These are phyloP conservation scores for Pristionchus arcanus DNA, from an alignment of 2,888 invertebrate genomes.

Conservation along the genomic window DNA sequence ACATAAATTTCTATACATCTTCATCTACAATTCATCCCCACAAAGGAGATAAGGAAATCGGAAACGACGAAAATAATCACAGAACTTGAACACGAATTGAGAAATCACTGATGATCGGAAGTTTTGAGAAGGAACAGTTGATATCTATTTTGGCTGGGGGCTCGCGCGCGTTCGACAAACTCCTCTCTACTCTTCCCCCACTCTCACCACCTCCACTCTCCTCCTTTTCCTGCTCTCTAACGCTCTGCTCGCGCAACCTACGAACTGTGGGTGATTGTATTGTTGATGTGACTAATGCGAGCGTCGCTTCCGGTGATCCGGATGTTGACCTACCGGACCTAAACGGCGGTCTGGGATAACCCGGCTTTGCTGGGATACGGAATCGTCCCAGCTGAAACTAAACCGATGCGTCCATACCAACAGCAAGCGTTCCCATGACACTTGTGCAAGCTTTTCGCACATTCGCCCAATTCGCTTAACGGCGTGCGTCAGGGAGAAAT, in stretches of 20 bases:
- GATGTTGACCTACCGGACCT: conserved; percentile 16
- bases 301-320: conserved; percentile 20
- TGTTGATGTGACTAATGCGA: neutral
- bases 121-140: conserved; percentile 7
- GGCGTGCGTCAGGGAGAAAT: neutral
- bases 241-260: neutral
- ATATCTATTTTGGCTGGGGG: conserved; percentile 12
- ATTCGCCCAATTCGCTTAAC: neutral
- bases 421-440: neutral
- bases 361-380: neutral
- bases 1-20: no score
- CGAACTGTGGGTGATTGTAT: conserved; percentile 8
- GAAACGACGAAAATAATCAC: neutral
- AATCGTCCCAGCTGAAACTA: neutral
- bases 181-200: neutral
- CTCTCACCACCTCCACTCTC: conserved; percentile 15
- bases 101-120: neutral
- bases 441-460: neutral
- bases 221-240: neutral
- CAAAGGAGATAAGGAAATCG: neutral
- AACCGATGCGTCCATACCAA: neutral
- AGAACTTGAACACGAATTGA: neutral
- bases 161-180: conserved; percentile 34
- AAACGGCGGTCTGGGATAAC: neutral
- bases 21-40: no score